Evolutionary conservation across 2,888 invertebrate species (phyloP), one percentile per base, ranked within the genome.

Genomic region (Torymus auratus): DNA sequence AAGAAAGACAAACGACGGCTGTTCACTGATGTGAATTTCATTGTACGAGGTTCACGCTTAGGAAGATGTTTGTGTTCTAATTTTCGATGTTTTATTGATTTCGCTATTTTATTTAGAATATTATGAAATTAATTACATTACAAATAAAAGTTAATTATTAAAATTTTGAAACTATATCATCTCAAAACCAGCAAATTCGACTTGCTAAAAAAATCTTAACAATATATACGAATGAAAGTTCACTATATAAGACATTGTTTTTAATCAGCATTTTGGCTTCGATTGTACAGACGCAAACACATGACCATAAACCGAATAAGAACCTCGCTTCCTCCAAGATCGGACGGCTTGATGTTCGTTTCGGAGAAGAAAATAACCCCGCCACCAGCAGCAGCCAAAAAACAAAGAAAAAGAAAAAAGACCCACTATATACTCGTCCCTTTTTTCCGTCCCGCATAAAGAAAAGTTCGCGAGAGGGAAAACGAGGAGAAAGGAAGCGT

Each of bases 271-370:
- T 67, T 67, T 74, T 74, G 58, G 5, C 58, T 58, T 56, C 7
- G 65, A 67, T 50, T 74, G 74, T 67, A 65, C 73, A 20, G 28
- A 7, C 56, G n/a, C 23, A 50, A 64, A 68, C 52, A 52, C 58
- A 56, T 60, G 41, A 60, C 52, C 73, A 72, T 81, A 78, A 75
- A 70, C 69, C 56, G 41, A 68, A 62, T 77, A 61, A 41, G 81
- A 62, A 68, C 55, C 69, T 80, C 81, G 74, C 81, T 60, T 62
- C 56, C 78, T 80, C 60, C 56, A 60, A 78, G 74, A 82, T 78
- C 78, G 68, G 76, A 70, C 62, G 74, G 7, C 12, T 55, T 13
- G 64, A 73, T 73, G 62, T 65, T 52, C 41, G 55, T n/a, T 53
- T 55, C 62, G 55, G 17, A 50, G 28, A 56, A 58, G 70, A 70